Conservation (phyloP, 2,888 invertebrate species). For the Incurvaria masculella region DNA sequence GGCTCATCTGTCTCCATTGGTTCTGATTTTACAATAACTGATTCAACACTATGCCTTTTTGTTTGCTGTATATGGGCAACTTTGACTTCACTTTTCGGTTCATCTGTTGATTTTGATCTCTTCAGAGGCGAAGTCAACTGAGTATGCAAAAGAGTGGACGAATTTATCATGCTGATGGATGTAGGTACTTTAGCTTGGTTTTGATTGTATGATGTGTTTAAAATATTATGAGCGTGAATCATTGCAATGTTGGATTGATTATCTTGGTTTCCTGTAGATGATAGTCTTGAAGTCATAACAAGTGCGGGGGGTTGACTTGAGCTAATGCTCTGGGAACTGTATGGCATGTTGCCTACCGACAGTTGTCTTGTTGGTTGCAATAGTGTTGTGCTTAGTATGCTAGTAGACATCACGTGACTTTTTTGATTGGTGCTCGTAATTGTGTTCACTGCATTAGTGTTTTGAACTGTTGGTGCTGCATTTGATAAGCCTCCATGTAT, state of each 20-base stretch:
- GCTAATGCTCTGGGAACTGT: slow-evolving; percentile 45
- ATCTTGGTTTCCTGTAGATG: background rate
- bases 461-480: slow-evolving; percentile 36
- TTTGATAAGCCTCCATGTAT: slow-evolving; percentile 31
- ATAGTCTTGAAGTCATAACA: slow-evolving; percentile 46
- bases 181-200: slow-evolving; percentile 36
- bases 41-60: slow-evolving; percentile 53
- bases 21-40: slow-evolving; percentile 50
- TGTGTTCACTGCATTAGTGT: slow-evolving; percentile 36
- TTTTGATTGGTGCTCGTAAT: slow-evolving; percentile 39
- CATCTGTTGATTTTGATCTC: slow-evolving; percentile 55
- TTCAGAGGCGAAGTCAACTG: slow-evolving; percentile 57
- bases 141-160: slow-evolving; percentile 54
- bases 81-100: slow-evolving; percentile 49
- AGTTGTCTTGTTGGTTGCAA: slow-evolving; percentile 46
- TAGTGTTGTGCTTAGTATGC: slow-evolving; percentile 48
- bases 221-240: slow-evolving; percentile 3
- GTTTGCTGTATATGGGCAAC: slow-evolving; percentile 50
- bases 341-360: slow-evolving; percentile 32
- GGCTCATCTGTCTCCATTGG: slow-evolving; percentile 48
- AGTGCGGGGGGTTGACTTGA: slow-evolving; percentile 51
- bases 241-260: background rate
- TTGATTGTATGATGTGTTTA: slow-evolving; percentile 18
- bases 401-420: slow-evolving; percentile 37
- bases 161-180: slow-evolving; percentile 45